phyloP scores from a whole-genome alignment of 2,888 invertebrate species.

The Hylaea fasciaria region DNA sequence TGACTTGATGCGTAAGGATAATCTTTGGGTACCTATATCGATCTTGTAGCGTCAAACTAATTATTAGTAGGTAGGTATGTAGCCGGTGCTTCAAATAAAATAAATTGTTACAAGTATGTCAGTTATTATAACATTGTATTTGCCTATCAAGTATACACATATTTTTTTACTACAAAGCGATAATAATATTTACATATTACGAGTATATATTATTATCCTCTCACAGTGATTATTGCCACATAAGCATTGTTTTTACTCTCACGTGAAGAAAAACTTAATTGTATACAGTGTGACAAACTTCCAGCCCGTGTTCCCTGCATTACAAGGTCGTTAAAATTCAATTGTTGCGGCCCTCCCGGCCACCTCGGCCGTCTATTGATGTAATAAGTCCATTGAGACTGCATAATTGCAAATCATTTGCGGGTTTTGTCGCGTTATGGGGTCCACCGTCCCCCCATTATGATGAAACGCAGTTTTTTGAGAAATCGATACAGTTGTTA shows the following conservation, averaged over 20 bases:
- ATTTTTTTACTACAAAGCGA: neutral
- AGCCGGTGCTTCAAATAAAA: no score
- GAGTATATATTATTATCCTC: no score
- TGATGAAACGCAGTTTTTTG: slow-evolving; percentile 51
- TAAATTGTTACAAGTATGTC: no score
- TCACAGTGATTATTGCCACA: no score
- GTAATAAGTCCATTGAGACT: slow-evolving; percentile 82
- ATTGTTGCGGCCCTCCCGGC: slow-evolving; percentile 76
- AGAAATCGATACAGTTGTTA: slow-evolving; percentile 31
- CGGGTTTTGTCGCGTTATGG: slow-evolving; percentile 69
- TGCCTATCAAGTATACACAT: no score
- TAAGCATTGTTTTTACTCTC: no score
- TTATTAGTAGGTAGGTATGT: no score
- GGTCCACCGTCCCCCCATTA: slow-evolving; percentile 34
- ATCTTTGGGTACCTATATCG: no score
- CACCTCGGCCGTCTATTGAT: slow-evolving; percentile 69
- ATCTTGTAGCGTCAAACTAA: no score
- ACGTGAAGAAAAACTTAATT: neutral
- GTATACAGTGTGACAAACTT: slow-evolving; percentile 20
- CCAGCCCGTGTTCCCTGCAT: slow-evolving; percentile 58
- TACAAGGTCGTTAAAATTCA: slow-evolving; percentile 83
- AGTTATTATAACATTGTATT: no score
- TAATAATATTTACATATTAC: no score
- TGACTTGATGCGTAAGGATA: no score
- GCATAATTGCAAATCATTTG: slow-evolving; percentile 84